A percentile compares a stretch with the other conserved stretches of the same genome.
These are phyloP conservation scores for Xenotilapia flavipinnis DNA, from an alignment of 2,113 vertebrate species.

Conservation along the genomic window DNA sequence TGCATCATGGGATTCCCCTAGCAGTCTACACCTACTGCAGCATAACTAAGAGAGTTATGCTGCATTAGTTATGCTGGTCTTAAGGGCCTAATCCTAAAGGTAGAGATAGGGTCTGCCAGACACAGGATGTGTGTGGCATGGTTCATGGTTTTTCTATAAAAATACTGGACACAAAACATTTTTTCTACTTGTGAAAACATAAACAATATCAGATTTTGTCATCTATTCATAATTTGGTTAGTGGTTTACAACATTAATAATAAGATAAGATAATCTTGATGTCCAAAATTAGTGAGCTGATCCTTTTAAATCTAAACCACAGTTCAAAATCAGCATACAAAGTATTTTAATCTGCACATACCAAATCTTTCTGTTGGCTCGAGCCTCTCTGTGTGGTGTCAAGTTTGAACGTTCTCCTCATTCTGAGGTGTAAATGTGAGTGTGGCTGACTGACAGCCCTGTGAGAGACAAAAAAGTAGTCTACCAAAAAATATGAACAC, in stretches of 20 bases:
- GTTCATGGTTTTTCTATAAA: not conserved
- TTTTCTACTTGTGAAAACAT: not conserved
- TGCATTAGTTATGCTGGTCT: not conserved
- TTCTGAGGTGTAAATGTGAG: not conserved
- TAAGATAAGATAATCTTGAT: not conserved
- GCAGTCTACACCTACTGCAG: not conserved
- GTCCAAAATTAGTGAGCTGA: not conserved
- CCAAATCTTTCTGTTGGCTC: not conserved
- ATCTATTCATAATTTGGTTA: not conserved
- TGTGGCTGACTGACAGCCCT: not conserved
- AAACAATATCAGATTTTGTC: not conserved
- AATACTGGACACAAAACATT: not conserved
- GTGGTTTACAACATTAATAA: not conserved
- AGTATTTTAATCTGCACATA: not conserved
- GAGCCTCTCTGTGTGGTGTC: not conserved
- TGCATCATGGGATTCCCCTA: not conserved
- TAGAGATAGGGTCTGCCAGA: not conserved
- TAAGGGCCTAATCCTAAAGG: not conserved
- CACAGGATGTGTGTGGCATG: not conserved
- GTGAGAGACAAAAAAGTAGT: not conserved
- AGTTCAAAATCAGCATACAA: not conserved
- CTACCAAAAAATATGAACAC: not conserved
- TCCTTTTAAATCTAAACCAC: not conserved
- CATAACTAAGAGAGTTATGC: not conserved
- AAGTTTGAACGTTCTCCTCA: not conserved